Conservation (phyloP, 2,888 invertebrate genomes). For the Andricus quercusramuli region DNA sequence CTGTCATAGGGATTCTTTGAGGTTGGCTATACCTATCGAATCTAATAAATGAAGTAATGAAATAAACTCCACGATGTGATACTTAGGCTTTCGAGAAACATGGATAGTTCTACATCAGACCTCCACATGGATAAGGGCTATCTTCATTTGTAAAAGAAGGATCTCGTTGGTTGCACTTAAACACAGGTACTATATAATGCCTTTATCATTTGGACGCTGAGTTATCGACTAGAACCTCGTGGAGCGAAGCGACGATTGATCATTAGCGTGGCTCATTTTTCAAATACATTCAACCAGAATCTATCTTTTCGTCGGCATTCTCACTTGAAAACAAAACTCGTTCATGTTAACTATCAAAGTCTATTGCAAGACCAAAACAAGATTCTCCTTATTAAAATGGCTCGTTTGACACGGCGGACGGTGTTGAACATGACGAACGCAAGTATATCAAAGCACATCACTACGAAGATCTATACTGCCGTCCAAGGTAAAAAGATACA, state of each 20-base stretch:
- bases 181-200: background rate
- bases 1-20: background rate
- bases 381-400: background rate
- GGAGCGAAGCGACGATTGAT: conserved; percentile 21
- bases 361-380: background rate
- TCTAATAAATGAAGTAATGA: background rate
- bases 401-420: background rate
- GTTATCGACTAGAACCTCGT: conserved; percentile 21
- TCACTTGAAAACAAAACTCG: background rate
- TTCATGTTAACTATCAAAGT: background rate
- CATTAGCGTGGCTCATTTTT: conserved; percentile 24
- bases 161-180: conserved; percentile 4
- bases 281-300: conserved; percentile 9
- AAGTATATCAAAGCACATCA: background rate
- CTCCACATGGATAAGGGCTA: background rate
- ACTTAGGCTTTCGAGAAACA: conserved; percentile 9
- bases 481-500: too few species aligned
- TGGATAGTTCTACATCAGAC: background rate
- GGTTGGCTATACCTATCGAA: background rate
- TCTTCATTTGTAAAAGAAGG: conserved; percentile 5
- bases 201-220: conserved; percentile 28
- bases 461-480: too few species aligned
- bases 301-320: conserved; percentile 17
- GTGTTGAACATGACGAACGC: background rate
- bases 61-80: conserved; percentile 4